Percentiles rank a stretch among this genome's conserved stretches.
phyloP scores from a whole-genome alignment of 2,113 vertebrate genomes.

The Arothron firmamentum region DNA sequence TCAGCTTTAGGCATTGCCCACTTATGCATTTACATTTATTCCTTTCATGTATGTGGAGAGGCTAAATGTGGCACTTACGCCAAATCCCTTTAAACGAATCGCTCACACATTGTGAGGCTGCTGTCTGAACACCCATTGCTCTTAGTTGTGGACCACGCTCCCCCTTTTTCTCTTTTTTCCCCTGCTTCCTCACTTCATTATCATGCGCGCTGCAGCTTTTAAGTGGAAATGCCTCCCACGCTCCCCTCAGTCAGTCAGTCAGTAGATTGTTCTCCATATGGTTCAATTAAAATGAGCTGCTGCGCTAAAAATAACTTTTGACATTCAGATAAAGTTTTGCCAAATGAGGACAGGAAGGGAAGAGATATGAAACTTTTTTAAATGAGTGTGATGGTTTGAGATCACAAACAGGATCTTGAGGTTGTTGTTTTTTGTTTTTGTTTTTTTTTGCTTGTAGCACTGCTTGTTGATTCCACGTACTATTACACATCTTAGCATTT shows the following conservation, averaged over 20 bases:
- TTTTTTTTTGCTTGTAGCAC: constrained; percentile 26
- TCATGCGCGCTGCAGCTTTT: constrained; percentile 60
- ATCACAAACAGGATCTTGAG: constrained; percentile 1
- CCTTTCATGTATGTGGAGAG: constrained; percentile 37
- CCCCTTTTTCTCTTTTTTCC: constrained; percentile 1
- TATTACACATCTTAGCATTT: not conserved
- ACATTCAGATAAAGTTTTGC: constrained; percentile 52
- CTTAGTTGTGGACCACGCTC: constrained; percentile 23
- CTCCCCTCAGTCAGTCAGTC: constrained; percentile 56
- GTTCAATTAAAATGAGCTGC: constrained; percentile 42
- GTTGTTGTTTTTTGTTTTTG: constrained; percentile 33
- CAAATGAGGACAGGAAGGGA: constrained; percentile 28
- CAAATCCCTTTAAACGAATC: constrained; percentile 66
- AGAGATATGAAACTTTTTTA: not conserved
- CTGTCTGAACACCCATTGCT: constrained; percentile 49
- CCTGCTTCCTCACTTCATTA: constrained; percentile 62
- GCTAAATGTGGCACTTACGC: constrained; percentile 50
- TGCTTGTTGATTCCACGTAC: not conserved
- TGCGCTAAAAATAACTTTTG: constrained; percentile 56
- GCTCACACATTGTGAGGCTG: constrained; percentile 52
- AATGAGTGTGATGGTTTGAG: constrained; percentile 19
- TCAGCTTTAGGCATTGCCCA: not conserved
- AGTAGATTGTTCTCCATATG: constrained; percentile 50
- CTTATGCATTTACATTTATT: constrained; percentile 40
- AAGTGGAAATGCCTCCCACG: constrained; percentile 65